Base-by-base conservation (phyloP, 2,797 vertebrate species). In the Tokudaia tokunoshimensis region DNA sequence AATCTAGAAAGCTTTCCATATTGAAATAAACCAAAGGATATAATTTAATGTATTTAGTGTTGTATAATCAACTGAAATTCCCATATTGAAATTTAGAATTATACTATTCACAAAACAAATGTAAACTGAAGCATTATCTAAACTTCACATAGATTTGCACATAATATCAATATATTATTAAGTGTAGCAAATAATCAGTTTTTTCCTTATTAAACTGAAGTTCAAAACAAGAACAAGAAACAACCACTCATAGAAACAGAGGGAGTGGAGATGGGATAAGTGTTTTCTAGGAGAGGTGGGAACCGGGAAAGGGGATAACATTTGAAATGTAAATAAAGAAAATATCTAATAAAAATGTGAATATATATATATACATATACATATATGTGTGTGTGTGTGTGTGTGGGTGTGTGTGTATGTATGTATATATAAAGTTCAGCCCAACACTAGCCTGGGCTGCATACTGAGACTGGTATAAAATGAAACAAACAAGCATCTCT, bases 1-100 rank as follows among this genome's bases (percentile, higher is more conserved):
- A 95, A 91, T 65, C 17, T 50, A 12, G 41, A 96, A 97, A 91
- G 63, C 14, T 3, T 17, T 93, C 87, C 52, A 88, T 91, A 93
- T 50, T 37, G 47, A 74, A 19, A 65, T 52, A 96, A 96, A 2
- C 1, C 15, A 84, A 67, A 96, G 86, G 59, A 93, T 72, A 92
- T 76, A 91, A 83, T 37, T 22, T 52, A 96, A 94, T 24, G 61
- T 4, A 87, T 81, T 95, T 34, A 55, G 4, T 52, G 34, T 24
- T n/a, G n/a, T 83, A 41, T 92, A 94, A 94, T 84, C 26, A 93
- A 79, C 44, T 67, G 14, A 86, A 81, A 91, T 59, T 11, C 3
- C 6, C 61, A 12, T 47, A 94, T 85, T 50, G 1, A 82, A 91
- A 74, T 86, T 95, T 92, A 89, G 4, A 88, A 96, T 37, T 87